These are phyloP conservation scores for Zaprionus ornatus DNA, from an alignment of 1,140 invertebrate species.

Conservation along the genomic window DNA sequence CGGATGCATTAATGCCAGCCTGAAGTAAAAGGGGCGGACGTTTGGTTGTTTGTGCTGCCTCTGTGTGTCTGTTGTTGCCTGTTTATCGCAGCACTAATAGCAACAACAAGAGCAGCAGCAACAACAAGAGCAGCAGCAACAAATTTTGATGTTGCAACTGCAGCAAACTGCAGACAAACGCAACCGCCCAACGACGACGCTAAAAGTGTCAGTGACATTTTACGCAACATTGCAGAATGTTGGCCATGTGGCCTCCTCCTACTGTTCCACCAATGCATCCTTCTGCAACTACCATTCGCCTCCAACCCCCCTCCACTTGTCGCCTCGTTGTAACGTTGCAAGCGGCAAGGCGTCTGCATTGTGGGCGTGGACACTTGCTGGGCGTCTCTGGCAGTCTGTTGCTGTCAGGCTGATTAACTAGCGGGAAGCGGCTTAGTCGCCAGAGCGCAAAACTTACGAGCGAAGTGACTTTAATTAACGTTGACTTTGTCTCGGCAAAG, in stretches of 20 bases:
- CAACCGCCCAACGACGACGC: conserved; percentile 23
- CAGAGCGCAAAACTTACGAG: background rate
- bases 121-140: conserved; percentile 1
- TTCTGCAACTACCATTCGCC: background rate
- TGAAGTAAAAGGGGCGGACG: background rate
- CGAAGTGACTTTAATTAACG: background rate
- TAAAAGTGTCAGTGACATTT: conserved; percentile 65
- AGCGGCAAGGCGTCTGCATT: background rate
- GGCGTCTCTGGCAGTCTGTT: conserved; percentile 8
- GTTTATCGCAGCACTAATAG: conserved; percentile 33
- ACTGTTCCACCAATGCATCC: background rate
- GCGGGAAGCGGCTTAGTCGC: background rate
- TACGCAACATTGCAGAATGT: conserved; percentile 28
- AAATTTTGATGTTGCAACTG: conserved; percentile 51
- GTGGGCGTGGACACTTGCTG: background rate
- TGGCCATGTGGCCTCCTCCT: conserved; percentile 12
- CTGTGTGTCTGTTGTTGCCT: conserved; percentile 25
- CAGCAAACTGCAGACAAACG: conserved; percentile 9
- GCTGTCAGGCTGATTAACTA: conserved; percentile 38
- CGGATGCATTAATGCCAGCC: conserved; percentile 49
- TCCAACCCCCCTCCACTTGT: background rate
- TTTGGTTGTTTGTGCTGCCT: conserved; percentile 16
- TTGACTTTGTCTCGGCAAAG: background rate
- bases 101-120: background rate
- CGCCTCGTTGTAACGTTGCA: conserved; percentile 5